Conservation (phyloP, 2,888 invertebrate species). For the Cephus nigrinus region DNA sequence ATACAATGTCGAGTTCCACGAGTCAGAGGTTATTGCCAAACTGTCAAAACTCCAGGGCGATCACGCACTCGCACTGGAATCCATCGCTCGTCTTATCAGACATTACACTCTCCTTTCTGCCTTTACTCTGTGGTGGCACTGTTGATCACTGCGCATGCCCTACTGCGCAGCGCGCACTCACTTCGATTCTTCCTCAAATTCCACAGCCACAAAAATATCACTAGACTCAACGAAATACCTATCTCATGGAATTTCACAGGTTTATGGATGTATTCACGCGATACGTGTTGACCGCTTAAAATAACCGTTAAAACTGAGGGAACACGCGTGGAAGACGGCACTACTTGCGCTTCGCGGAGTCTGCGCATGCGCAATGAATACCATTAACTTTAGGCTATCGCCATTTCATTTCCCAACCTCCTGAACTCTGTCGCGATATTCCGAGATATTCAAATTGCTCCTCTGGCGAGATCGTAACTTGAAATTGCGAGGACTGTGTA, state of each 20-base stretch:
- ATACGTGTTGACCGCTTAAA: neutral
- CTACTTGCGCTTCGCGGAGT: conserved; percentile 11
- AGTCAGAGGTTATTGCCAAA: conserved; percentile 14
- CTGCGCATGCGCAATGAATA: conserved; percentile 20
- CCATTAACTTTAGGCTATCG: no score
- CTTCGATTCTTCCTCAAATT: neutral
- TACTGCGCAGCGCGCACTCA: conserved; percentile 20
- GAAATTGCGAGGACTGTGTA: neutral
- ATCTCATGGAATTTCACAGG: neutral
- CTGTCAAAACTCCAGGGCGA: conserved; percentile 45
- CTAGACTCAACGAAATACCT: neutral
- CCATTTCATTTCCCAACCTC: conserved; percentile 16
- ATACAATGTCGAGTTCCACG: neutral
- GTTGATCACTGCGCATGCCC: conserved; percentile 25
- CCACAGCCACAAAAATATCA: neutral
- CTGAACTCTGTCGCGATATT: neutral
- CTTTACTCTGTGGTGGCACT: conserved; percentile 14
- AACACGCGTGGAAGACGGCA: conserved; percentile 5
- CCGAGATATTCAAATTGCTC: neutral
- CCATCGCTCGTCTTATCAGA: conserved; percentile 56
- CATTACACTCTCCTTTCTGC: conserved; percentile 47
- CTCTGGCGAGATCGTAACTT: neutral
- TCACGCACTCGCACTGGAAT: conserved; percentile 47
- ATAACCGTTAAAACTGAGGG: neutral
- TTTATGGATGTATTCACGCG: neutral